Evolutionary conservation across 1,140 invertebrate genomes (phyloP).

Genomic region (Atopsyche davidsoni): DNA sequence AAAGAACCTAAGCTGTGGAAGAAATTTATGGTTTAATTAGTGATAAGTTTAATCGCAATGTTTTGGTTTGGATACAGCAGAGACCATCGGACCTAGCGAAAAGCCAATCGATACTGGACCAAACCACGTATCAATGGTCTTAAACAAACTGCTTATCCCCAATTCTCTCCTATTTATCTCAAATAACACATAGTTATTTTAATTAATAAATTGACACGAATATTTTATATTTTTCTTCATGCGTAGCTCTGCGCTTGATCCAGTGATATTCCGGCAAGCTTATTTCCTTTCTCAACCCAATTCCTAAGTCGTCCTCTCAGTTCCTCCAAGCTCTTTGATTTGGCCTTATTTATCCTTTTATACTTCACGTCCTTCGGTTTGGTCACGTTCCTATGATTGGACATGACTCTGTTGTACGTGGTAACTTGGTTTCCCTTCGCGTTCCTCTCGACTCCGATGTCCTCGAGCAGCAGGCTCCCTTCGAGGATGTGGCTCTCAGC

Average conservation of each 20-base stretch:
- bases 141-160: too few species aligned
- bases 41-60: too few species aligned
- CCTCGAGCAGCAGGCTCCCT: slow-evolving; percentile 31
- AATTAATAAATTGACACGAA: neutral
- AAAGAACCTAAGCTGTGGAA: too few species aligned
- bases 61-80: too few species aligned
- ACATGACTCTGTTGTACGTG: slow-evolving; percentile 81
- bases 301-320: slow-evolving; percentile 73
- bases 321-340: slow-evolving; percentile 82
- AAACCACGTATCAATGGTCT: too few species aligned
- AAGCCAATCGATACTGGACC: too few species aligned
- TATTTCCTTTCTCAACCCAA: slow-evolving; percentile 75
- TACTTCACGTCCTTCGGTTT: slow-evolving; percentile 88
- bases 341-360: slow-evolving; percentile 83
- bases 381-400: slow-evolving; percentile 80
- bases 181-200: neutral
- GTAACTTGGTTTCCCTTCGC: slow-evolving; percentile 56
- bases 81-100: too few species aligned
- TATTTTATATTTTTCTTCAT: too few species aligned
- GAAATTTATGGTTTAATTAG: too few species aligned
- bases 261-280: slow-evolving; percentile 44
- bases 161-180: too few species aligned
- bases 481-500: slow-evolving; percentile 41
- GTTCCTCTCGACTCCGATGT: slow-evolving; percentile 33
- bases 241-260: slow-evolving; percentile 49